A percentile compares a stretch with the other conserved stretches of the same genome.
Conservation (phyloP, 2,888 invertebrate genomes). For the Oxytorus armatus region DNA sequence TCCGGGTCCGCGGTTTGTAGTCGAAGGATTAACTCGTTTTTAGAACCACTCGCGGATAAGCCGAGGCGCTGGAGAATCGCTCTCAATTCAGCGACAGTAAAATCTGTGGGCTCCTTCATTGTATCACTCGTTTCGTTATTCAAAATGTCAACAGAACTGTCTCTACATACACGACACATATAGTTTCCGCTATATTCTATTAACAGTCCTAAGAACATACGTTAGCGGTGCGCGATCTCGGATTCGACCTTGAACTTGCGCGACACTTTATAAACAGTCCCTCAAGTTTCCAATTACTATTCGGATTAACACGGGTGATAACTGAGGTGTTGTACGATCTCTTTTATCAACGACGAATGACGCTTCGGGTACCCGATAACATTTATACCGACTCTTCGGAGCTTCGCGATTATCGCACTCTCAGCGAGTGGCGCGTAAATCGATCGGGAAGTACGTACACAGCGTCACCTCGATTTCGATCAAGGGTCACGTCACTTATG, state of each 20-base stretch:
- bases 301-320: too few relatives aligned
- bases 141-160: neutral
- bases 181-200: too few relatives aligned
- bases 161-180: neutral
- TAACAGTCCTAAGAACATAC: constrained; percentile 20
- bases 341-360: too few relatives aligned
- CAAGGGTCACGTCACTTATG: constrained; percentile 21
- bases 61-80: too few relatives aligned
- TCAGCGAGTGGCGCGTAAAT: neutral
- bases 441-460: constrained; percentile 2
- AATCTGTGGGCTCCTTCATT: constrained; percentile 27
- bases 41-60: constrained; percentile 14
- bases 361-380: too few relatives aligned
- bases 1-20: too few relatives aligned
- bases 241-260: neutral
- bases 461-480: constrained; percentile 8
- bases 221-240: neutral
- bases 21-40: too few relatives aligned
- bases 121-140: neutral
- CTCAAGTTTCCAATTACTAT: neutral
- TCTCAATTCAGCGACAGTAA: too few relatives aligned
- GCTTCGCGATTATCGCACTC: neutral
- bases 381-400: neutral
- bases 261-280: neutral
- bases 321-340: too few relatives aligned